phyloP scores from a whole-genome alignment of 2,888 invertebrate species.

The Dryobota labecula region DNA sequence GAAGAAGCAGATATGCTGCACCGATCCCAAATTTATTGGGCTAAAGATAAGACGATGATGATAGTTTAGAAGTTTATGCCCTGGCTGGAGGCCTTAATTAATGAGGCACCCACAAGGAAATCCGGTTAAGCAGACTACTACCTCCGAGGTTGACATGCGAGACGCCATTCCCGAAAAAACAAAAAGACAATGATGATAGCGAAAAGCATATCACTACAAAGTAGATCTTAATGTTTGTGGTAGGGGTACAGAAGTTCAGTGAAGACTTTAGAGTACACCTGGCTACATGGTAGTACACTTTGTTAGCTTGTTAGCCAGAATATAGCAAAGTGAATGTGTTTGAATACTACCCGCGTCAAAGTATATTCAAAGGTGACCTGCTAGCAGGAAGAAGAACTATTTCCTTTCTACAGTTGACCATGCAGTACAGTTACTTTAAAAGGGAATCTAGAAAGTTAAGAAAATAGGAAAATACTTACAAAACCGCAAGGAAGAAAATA shows the following conservation, averaged over 20 bases:
- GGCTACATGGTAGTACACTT: too few relatives aligned
- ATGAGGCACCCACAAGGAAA: too few relatives aligned
- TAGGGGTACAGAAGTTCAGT: not conserved
- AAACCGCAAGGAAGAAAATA: not conserved
- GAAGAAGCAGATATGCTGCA: not conserved
- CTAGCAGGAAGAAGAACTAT: not conserved
- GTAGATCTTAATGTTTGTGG: not conserved
- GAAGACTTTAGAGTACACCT: not conserved
- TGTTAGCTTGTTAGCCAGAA: not conserved
- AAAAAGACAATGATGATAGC: not conserved
- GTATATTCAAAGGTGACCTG: not conserved
- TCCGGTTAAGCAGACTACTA: too few relatives aligned
- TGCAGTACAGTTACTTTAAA: not conserved
- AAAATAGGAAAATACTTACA: not conserved
- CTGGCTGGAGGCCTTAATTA: too few relatives aligned
- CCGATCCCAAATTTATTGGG: not conserved
- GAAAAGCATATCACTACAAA: not conserved
- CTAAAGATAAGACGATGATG: not conserved
- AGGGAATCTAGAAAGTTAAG: not conserved
- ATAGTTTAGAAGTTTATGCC: too few relatives aligned
- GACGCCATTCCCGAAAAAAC: too few relatives aligned
- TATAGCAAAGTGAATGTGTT: not conserved
- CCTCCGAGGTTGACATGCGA: too few relatives aligned
- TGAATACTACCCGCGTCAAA: not conserved
- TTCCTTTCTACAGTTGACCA: not conserved